Percentiles rank a stretch among this genome's conserved stretches.
Evolutionary conservation across 2,113 vertebrate genomes (phyloP).

Genomic region (Muscicapa adusta): DNA sequence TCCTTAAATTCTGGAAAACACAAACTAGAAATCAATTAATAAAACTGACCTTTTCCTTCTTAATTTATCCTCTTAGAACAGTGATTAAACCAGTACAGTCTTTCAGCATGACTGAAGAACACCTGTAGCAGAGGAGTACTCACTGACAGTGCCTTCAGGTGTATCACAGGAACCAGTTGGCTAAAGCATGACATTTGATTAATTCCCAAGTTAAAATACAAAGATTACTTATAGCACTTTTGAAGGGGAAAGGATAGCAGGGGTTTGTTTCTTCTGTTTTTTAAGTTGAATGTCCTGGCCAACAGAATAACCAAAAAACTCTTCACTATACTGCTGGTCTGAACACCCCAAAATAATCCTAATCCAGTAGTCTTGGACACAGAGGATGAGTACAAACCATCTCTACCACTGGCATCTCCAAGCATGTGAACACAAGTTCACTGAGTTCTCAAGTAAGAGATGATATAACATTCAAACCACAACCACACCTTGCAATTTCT

Average conservation of each 20-base stretch:
- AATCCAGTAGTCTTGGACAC: not conserved
- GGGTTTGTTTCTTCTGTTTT: not conserved
- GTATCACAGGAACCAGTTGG: not conserved
- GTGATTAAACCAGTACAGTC: not conserved
- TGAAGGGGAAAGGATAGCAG: accelerated
- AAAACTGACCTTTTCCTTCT: not conserved
- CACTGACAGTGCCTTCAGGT: not conserved
- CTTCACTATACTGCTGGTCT: not conserved
- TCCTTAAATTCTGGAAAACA: not conserved
- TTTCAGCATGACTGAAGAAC: not conserved
- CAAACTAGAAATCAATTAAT: not conserved
- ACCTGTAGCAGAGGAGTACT: not conserved
- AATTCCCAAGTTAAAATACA: not conserved
- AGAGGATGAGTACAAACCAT: not conserved
- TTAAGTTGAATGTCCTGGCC: not conserved
- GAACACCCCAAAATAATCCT: not conserved
- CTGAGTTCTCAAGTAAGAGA: not conserved
- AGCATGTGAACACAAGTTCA: not conserved
- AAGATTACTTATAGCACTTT: not conserved
- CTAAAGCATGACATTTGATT: not conserved
- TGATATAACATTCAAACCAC: not conserved
- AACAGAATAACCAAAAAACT: not conserved
- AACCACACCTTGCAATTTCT: slow-evolving; percentile 22
- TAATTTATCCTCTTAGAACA: not conserved
- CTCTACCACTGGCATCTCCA: not conserved